phyloP scores from a whole-genome alignment of 2,113 vertebrate genomes.

The Anolis sagrei region DNA sequence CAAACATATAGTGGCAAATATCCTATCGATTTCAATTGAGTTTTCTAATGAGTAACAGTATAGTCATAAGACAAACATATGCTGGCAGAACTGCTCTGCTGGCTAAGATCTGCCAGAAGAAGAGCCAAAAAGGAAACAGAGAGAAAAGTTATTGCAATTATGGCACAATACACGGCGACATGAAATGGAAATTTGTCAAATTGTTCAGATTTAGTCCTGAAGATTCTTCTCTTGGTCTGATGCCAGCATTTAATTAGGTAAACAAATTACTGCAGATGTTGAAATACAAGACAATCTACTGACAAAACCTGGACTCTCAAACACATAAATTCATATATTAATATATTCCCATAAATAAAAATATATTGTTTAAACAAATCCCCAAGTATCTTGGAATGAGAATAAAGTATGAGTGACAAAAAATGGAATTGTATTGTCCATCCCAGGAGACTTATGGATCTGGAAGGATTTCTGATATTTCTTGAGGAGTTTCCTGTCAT shows the following conservation, averaged over 20 bases:
- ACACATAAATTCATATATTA: not conserved
- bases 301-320: not conserved
- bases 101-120: too few relatives aligned
- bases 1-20: not conserved
- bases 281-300: conserved; percentile 15
- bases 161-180: conserved; percentile 2
- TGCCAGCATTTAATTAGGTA: conserved; percentile 38
- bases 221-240: conserved; percentile 14
- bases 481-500: too few relatives aligned
- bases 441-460: too few relatives aligned
- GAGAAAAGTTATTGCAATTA: conserved; percentile 26
- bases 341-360: conserved; percentile 17
- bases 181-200: not conserved
- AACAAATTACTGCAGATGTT: conserved; percentile 30
- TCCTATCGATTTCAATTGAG: not conserved
- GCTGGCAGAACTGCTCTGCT: too few relatives aligned
- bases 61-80: too few relatives aligned
- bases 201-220: conserved; percentile 1
- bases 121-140: too few relatives aligned
- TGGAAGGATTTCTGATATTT: too few relatives aligned
- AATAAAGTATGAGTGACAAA: not conserved
- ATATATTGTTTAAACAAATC: conserved; percentile 7
- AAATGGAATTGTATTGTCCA: too few relatives aligned
- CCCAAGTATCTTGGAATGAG: conserved; percentile 8
- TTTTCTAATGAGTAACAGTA: not conserved